Conservation (phyloP, 2,888 invertebrate species). For the Deroplatys truncata region DNA sequence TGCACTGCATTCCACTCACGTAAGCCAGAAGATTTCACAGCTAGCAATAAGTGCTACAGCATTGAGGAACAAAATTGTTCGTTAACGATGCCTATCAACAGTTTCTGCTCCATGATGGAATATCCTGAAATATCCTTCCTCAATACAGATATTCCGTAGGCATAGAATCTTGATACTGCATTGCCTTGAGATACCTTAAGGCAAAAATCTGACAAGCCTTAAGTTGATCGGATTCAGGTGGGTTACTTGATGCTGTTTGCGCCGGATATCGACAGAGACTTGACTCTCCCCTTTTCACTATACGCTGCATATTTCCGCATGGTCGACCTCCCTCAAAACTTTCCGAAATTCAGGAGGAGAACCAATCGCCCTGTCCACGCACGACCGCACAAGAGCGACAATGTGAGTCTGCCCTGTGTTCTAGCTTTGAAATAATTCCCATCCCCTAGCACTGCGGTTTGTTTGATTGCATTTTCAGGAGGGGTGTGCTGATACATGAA, state of each 20-base stretch:
- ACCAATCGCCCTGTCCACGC: not conserved
- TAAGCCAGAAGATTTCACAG: too few species aligned
- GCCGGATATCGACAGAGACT: not conserved
- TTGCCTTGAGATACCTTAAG: too few species aligned
- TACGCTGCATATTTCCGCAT: constrained; percentile 19
- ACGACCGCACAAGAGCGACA: not conserved
- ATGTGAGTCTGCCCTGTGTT: not conserved
- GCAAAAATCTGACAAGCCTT: not conserved
- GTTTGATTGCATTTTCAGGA: not conserved
- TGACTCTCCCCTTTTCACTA: not conserved
- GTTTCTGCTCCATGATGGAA: too few species aligned
- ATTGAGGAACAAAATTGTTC: too few species aligned
- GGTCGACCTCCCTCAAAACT: constrained; percentile 23
- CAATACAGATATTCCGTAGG: too few species aligned
- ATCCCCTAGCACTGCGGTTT: not conserved
- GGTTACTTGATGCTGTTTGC: not conserved
- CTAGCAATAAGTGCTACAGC: too few species aligned
- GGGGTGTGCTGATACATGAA: not conserved
- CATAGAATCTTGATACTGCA: too few species aligned
- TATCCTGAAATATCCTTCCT: too few species aligned
- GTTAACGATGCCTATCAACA: too few species aligned
- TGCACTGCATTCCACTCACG: too few species aligned
- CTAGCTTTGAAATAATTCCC: not conserved
- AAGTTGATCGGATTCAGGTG: not conserved
- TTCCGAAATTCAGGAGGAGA: constrained; percentile 21